These are phyloP conservation scores for Macrotis lagotis DNA, from an alignment of 2,113 vertebrate genomes.

Conservation along the genomic window DNA sequence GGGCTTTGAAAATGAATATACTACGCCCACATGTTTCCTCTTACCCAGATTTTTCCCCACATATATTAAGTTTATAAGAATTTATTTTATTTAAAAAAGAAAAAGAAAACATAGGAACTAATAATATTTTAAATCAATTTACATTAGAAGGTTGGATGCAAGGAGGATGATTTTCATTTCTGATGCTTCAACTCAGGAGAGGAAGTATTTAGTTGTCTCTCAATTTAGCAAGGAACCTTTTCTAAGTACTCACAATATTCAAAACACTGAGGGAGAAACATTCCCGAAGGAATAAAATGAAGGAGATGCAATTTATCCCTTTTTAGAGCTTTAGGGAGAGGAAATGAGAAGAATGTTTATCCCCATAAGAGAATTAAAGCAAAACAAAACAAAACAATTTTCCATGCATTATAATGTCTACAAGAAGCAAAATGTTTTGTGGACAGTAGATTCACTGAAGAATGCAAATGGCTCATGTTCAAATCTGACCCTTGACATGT, in stretches of 20 bases:
- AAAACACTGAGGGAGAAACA: not conserved
- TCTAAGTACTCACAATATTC: not conserved
- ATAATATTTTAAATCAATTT: slow-evolving; percentile 69
- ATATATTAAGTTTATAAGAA: not conserved
- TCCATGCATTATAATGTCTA: not conserved
- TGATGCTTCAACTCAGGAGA: slow-evolving; percentile 55
- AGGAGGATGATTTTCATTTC: slow-evolving; percentile 47
- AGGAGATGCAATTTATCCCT: not conserved
- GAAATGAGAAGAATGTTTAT: not conserved
- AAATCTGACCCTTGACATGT: not conserved
- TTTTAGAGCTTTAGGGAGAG: not conserved
- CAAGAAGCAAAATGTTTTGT: not conserved
- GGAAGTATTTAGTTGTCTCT: slow-evolving; percentile 1
- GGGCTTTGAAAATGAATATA: slow-evolving; percentile 64
- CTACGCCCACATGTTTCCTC: slow-evolving; percentile 57
- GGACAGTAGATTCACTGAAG: not conserved
- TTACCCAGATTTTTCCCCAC: slow-evolving; percentile 13
- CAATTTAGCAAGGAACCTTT: slow-evolving; percentile 2
- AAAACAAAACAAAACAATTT: too few relatives aligned
- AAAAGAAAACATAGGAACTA: not conserved
- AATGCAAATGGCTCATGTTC: not conserved
- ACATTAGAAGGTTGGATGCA: slow-evolving; percentile 55
- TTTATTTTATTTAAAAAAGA: not conserved
- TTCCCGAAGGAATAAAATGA: not conserved
- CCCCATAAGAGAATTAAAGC: not conserved